Base-by-base conservation (phyloP, 2,113 vertebrate genomes). In the Orcinus orca region DNA sequence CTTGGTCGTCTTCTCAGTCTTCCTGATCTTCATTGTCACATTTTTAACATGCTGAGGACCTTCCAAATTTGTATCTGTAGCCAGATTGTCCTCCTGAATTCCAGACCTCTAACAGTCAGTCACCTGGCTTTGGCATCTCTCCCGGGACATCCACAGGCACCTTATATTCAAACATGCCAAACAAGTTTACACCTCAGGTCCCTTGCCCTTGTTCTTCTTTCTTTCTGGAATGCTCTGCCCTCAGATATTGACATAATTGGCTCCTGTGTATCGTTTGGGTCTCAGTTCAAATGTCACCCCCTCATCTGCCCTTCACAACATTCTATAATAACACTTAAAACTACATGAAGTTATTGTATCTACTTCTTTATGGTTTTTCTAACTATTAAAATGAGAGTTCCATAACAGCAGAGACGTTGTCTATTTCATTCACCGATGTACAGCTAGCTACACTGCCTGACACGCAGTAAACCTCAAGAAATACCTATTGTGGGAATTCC, bases 191-290 rank as follows among this genome's bases (percentile, higher is more conserved):
- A 88, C 65, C 21, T 29, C 12, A 26, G 23, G 31, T 3, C 47
- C 25, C 20, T n/a, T 26, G 58, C 11, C 14, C 2, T 21, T 70
- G 33, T 21, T 36, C 23, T 83, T 62, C 18, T 87, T 67, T 85
- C 26, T 44, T 50, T 31, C 55, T 53, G 31, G 36, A 70, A 67
- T 60, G 13, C 3, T 74, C 50, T 62, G 38, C 44, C 70, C 36
- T 85, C 70, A 74, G 55, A 41, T 10, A 10, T 0, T 31, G n/a
- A 74, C 47, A 41, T 0, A 26, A 14, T 0, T 6, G n/a, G 21
- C 33, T 65, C 36, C 41, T 96, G 12, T 20, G 55, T 18, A n/a
- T 41, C 79, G 17, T 44, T 1, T 53, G 20, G n/a, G 36, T 94
- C 70, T 93, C 74, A 87, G 77, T n/a, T 60, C 58, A 65, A 82